A percentile compares a stretch with the other conserved stretches of the same genome.
These are phyloP conservation scores for Ormyrus pomaceus DNA, from an alignment of 2,888 invertebrate genomes.

Conservation along the genomic window DNA sequence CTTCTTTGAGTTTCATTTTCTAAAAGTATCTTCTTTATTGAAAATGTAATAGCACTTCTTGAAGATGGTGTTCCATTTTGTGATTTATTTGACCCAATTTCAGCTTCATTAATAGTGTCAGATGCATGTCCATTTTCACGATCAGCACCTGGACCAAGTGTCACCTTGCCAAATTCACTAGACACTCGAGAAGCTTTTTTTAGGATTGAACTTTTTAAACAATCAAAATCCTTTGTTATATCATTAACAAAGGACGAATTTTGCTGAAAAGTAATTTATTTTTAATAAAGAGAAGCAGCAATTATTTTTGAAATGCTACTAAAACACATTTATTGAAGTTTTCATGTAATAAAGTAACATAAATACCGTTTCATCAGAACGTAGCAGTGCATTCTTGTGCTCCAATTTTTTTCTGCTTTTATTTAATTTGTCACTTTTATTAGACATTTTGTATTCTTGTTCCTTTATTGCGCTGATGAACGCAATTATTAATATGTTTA, in stretches of 20 bases:
- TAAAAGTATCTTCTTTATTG: conserved; percentile 68
- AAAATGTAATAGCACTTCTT: conserved; percentile 64
- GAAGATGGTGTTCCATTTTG: conserved; percentile 64
- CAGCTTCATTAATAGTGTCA: conserved; percentile 58
- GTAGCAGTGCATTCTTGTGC: neutral
- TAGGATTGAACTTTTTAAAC: conserved; percentile 79
- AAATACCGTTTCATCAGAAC: conserved; percentile 9
- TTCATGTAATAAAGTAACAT: neutral
- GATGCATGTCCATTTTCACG: conserved; percentile 20
- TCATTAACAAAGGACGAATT: conserved; percentile 61
- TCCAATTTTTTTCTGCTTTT: neutral
- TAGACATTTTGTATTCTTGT: conserved; percentile 18
- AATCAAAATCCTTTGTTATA: conserved; percentile 74
- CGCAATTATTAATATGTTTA: conserved; percentile 3
- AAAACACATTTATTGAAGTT: neutral
- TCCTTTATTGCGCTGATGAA: neutral
- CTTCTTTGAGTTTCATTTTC: conserved; percentile 70
- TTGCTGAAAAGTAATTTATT: conserved; percentile 16
- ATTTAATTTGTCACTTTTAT: conserved; percentile 24
- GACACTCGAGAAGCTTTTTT: conserved; percentile 79
- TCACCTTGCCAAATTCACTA: conserved; percentile 77
- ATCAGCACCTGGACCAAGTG: conserved; percentile 76
- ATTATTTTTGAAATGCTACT: neutral
- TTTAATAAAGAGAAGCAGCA: neutral
- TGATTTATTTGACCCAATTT: conserved; percentile 61